phyloP scores from a whole-genome alignment of 2,797 vertebrate species.

The Lemur catta region DNA sequence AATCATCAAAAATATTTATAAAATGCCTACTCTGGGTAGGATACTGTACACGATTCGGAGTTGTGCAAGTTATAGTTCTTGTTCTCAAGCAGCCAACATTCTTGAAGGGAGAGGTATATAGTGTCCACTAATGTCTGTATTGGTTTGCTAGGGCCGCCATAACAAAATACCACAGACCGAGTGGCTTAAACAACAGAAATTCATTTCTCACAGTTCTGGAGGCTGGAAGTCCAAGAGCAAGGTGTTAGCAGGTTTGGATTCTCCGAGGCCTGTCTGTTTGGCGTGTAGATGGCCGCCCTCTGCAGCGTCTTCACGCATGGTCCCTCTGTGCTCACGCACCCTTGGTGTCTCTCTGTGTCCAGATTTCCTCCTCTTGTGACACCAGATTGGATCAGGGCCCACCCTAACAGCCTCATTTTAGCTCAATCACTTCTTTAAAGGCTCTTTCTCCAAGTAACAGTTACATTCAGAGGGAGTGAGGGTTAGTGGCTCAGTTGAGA shows the following conservation, averaged over 20 bases:
- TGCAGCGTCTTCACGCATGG: neutral
- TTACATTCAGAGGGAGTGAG: neutral
- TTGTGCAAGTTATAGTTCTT: neutral
- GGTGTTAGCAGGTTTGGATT: neutral
- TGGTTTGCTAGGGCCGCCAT: neutral
- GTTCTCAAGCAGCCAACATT: neutral
- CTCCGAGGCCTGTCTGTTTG: neutral
- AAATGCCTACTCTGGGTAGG: neutral
- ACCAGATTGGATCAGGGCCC: neutral
- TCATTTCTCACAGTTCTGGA: neutral
- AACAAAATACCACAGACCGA: neutral
- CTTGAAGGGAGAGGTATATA: neutral
- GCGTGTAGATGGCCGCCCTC: neutral
- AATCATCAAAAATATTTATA: neutral
- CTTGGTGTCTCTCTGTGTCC: neutral
- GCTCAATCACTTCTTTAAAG: neutral
- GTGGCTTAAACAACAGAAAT: neutral
- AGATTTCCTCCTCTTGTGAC: neutral
- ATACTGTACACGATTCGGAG: neutral
- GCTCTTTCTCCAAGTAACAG: neutral
- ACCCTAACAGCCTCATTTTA: neutral
- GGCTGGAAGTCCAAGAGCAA: neutral
- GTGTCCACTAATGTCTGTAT: accelerated
- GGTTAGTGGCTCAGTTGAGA: neutral
- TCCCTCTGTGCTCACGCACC: neutral